Base-by-base conservation (phyloP, 2,888 invertebrate genomes). In the Standfussiana lucernea region DNA sequence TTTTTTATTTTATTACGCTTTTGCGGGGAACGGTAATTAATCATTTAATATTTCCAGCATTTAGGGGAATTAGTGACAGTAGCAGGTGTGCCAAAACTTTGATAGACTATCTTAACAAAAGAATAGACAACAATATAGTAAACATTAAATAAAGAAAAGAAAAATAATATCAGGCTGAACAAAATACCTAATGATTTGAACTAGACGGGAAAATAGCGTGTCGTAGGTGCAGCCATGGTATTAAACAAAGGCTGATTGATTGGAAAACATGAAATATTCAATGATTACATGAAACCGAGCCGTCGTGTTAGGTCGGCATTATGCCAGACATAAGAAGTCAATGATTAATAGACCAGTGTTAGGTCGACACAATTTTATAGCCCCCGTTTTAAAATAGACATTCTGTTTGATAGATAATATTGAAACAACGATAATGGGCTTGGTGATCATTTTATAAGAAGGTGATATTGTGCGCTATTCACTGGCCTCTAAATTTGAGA, bases 261-360 rank as follows among this genome's bases (percentile, higher is more conserved):
- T 70, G 77, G 65, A 72, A 75, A 75, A 66, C 71, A 83, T 86
- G 53, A 87, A 85, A 87, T 83, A 86, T 87, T 86, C 82, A 85
- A 82, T 78, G 75, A 87, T 83, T 75, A 84, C 83, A 62, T 71
- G 80, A 68, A 82, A 78, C 73, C 37, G 72, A 80, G 28, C 67
- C 72, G 37, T 70, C 79, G 77, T 77, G 78, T 80, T 80, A 78
- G 80, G 80, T 75, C 85, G 75, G 59, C 68, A 79, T 74, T 67
- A 81, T 72, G 75, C 68, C 83, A 77, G 72, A 82, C 77, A 35
- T 82, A 77, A 75, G 75, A 83, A 72, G 61, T 70, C 77, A 79
- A 79, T 85, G 79, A 86, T 87, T 83, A 87, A 86, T 86, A 40
- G 28, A 59, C 56, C 13, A 66, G 35, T 77, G 66, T 82, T 78